These are phyloP conservation scores for Microctonus brassicae DNA, from an alignment of 2,888 invertebrate genomes.

Conservation along the genomic window DNA sequence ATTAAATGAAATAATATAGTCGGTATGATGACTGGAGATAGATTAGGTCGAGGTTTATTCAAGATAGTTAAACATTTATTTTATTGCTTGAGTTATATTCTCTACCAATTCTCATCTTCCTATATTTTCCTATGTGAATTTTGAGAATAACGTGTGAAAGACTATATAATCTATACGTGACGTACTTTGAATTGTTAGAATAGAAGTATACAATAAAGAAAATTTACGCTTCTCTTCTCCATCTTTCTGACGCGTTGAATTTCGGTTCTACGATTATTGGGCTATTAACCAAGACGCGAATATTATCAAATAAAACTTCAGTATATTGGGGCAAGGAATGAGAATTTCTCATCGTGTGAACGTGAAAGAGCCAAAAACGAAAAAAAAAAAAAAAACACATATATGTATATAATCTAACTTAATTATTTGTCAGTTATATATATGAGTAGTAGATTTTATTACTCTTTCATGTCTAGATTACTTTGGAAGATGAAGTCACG, in stretches of 20 bases:
- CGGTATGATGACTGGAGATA: slow-evolving; percentile 1
- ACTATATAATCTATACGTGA: slow-evolving; percentile 5
- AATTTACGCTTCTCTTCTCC: slow-evolving; percentile 37
- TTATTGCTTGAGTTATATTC: slow-evolving; percentile 50
- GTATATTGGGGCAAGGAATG: slow-evolving; percentile 11
- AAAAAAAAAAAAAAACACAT: too few species aligned
- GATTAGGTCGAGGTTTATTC: slow-evolving; percentile 1
- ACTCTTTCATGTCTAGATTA: neutral
- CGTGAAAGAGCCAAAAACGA: neutral
- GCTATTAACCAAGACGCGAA: slow-evolving; percentile 39
- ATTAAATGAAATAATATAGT: slow-evolving; percentile 50
- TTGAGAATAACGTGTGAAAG: slow-evolving; percentile 16
- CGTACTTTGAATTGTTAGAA: slow-evolving; percentile 30
- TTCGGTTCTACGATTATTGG: slow-evolving; percentile 43
- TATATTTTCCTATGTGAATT: slow-evolving; percentile 21
- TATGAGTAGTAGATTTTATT: slow-evolving; percentile 8
- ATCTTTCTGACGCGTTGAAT: slow-evolving; percentile 36
- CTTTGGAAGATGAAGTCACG: slow-evolving; percentile 9
- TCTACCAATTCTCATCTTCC: slow-evolving; percentile 31
- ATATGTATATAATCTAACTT: too few species aligned
- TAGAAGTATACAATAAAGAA: slow-evolving; percentile 26
- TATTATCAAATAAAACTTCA: slow-evolving; percentile 35
- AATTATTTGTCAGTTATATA: neutral
- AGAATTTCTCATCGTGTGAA: slow-evolving; percentile 26
- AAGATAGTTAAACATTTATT: slow-evolving; percentile 39